A percentile compares a stretch with the other conserved stretches of the same genome.
Evolutionary conservation across 2,888 invertebrate species (phyloP).

Genomic region (Branchellion lobata): DNA sequence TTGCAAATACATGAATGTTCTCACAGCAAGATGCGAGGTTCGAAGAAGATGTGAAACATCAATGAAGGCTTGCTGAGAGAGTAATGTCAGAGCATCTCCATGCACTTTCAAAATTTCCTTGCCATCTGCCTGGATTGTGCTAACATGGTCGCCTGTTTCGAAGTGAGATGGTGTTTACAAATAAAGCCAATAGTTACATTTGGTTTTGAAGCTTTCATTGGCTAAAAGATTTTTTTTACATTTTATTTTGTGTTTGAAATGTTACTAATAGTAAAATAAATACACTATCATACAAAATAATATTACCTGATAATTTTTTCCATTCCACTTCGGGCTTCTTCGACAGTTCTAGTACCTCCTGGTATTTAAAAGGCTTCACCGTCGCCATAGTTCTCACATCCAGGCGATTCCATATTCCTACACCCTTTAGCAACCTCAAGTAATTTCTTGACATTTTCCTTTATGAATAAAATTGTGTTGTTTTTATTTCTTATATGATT

Average conservation of each 20-base stretch:
- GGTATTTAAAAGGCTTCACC: conserved; percentile 60
- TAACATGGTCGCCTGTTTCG: conserved; percentile 61
- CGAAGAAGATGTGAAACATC: conserved; percentile 61
- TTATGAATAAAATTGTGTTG: too few species aligned
- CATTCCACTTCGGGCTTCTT: conserved; percentile 56
- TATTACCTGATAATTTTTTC: conserved; percentile 60
- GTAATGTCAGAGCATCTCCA: conserved; percentile 59
- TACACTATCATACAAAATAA: not conserved
- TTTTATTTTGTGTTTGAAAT: not conserved
- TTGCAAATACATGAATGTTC: too few species aligned
- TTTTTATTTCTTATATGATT: too few species aligned
- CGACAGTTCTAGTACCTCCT: conserved; percentile 59
- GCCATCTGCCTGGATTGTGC: conserved; percentile 58
- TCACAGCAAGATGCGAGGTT: conserved; percentile 61
- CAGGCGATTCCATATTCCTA: not conserved
- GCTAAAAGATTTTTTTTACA: not conserved
- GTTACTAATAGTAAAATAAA: not conserved
- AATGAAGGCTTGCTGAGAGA: conserved; percentile 61
- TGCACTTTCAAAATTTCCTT: conserved; percentile 58
- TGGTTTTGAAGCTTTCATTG: not conserved
- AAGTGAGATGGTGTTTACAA: conserved; percentile 1
- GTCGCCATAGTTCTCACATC: conserved; percentile 40
- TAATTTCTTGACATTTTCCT: not conserved
- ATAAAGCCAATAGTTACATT: not conserved
- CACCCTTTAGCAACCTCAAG: conserved; percentile 6